Evolutionary conservation across 2,113 vertebrate species (phyloP).

Genomic region (Ginglymostoma cirratum): DNA sequence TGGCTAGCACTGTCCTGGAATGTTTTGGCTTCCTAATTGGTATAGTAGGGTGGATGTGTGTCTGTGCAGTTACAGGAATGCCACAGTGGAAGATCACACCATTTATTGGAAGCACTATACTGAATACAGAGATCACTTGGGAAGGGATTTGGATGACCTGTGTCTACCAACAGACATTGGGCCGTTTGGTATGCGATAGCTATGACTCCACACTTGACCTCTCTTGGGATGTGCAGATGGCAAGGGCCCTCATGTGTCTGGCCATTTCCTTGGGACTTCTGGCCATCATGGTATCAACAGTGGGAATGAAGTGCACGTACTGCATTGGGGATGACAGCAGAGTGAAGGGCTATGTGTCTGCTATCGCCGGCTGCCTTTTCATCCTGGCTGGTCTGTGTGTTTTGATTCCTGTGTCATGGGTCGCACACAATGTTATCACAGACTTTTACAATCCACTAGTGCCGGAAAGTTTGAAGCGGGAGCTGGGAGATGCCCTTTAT

Average conservation of each 20-base stretch:
- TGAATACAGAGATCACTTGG: slow-evolving; percentile 25
- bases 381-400: slow-evolving; percentile 19
- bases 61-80: slow-evolving; percentile 25
- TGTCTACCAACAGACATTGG: slow-evolving; percentile 17
- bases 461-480: slow-evolving; percentile 10
- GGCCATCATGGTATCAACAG: background rate
- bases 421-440: background rate
- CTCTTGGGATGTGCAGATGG: background rate
- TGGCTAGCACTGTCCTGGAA: background rate
- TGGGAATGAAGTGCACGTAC: slow-evolving; percentile 30
- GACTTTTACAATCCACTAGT: slow-evolving; percentile 26
- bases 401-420: slow-evolving; percentile 20
- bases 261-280: slow-evolving; percentile 15
- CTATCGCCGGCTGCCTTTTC: background rate
- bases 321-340: background rate
- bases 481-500: slow-evolving; percentile 4
- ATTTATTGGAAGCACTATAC: slow-evolving; percentile 13
- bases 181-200: slow-evolving; percentile 4
- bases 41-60: background rate
- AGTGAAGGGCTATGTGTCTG: background rate
- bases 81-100: slow-evolving; percentile 34
- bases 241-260: background rate
- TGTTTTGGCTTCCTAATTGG: slow-evolving; percentile 6
- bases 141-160: slow-evolving; percentile 35
- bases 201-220: slow-evolving; percentile 14